Conservation (phyloP, 2,888 invertebrate genomes). For the Deilephila elpenor region DNA sequence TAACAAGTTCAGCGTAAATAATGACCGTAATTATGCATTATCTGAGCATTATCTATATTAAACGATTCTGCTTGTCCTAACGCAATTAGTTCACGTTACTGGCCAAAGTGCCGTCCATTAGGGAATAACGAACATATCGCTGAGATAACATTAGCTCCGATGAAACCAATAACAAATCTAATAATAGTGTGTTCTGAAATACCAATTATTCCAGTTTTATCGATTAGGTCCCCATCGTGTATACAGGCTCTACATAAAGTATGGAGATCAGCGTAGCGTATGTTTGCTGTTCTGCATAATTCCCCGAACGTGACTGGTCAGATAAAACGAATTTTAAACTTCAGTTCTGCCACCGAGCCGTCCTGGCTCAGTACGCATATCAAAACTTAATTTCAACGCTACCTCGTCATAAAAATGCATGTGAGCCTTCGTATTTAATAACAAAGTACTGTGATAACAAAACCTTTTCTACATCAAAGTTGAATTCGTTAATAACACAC, state of each 20-base stretch:
- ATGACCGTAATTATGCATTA: not conserved
- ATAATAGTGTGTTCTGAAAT: not conserved
- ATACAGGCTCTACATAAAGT: not conserved
- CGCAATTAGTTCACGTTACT: slow-evolving; percentile 12
- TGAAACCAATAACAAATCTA: slow-evolving; percentile 12
- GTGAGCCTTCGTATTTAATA: not conserved
- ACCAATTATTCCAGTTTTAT: not conserved
- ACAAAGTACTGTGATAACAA: not conserved
- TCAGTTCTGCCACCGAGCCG: slow-evolving; percentile 6
- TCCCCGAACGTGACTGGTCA: slow-evolving; percentile 19
- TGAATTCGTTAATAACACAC: not conserved
- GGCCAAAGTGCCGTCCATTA: slow-evolving; percentile 4
- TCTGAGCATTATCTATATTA: slow-evolving; percentile 27
- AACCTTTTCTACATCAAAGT: not conserved
- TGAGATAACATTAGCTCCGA: slow-evolving; percentile 18
- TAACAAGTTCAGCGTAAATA: no score
- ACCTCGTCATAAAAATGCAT: not conserved
- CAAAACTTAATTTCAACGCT: not conserved
- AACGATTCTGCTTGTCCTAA: slow-evolving; percentile 27
- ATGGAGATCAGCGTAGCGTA: slow-evolving; percentile 1
- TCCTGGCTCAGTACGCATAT: not conserved
- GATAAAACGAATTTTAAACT: slow-evolving; percentile 20
- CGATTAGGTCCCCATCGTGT: not conserved
- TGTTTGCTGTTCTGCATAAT: slow-evolving; percentile 17
- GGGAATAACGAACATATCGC: slow-evolving; percentile 4